Base-by-base conservation (phyloP, 2,888 invertebrate genomes). In the Carcina quercana region DNA sequence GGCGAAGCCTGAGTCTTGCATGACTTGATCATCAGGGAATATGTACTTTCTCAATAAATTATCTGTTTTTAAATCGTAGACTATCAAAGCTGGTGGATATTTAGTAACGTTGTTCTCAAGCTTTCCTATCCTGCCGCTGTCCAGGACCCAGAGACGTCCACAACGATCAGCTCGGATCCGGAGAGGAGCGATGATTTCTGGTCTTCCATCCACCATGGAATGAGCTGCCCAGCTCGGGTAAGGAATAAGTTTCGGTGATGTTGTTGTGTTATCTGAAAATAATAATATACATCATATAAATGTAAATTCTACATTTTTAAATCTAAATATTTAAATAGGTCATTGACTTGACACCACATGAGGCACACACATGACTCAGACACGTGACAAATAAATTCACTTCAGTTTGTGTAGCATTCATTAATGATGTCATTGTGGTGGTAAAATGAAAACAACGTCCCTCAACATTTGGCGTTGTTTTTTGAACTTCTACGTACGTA, bases 181-280 rank as follows among this genome's bases (percentile, higher is more conserved):
- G 65, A 91, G 92, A 0, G 92, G 90, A 0, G 92, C 92, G 0
- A 92, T 86, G 29, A 93, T 86, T 59, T 91, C 91, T 1, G 90
- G 87, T 1, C 70, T 71, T 2, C 78, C 82, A 11, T 62, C 67
- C 5, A 63, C 71, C 22, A 73, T 86, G 25, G 89, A 88, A 54
- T 93, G 93, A 0, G 92, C 90, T 37, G 89, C 88, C 93, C 93
- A 94, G 47, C 88, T 90, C 1, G 93, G 93, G 49, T 90, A 94
- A 0, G 94, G 93, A n/a, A 82, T 89, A 34, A 94, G 66, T 21
- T 86, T 80, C 0, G 94, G 93, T 3, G 91, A 90, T 34, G 83
- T 86, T 0, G 85, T 86, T 0, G 86, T 75, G 34, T 80, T 87
- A 55, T 91, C 91, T 91, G 84, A 15, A 86, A 86, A 11, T n/a